Percentiles rank a stretch among this genome's conserved stretches.
Evolutionary conservation across 2,888 invertebrate genomes (phyloP).

Genomic region (Mimachlamys varia): DNA sequence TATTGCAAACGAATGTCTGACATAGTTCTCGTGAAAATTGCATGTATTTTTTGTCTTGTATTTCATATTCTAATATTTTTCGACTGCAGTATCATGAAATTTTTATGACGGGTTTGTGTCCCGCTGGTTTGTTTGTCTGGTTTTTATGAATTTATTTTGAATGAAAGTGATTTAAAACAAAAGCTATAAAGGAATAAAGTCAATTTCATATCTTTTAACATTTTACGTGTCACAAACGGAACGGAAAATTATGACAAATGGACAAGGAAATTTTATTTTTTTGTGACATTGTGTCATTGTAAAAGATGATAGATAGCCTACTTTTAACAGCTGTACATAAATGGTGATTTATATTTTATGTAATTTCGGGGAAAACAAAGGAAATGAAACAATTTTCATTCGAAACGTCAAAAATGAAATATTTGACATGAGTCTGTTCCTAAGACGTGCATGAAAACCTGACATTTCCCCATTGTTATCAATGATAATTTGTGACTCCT

Average conservation of each 20-base stretch:
- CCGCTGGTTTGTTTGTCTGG: background rate
- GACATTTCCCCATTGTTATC: background rate
- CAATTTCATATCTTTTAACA: background rate
- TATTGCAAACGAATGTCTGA: background rate
- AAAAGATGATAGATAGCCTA: background rate
- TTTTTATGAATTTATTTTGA: background rate
- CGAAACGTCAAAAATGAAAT: background rate
- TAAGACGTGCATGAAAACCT: no score
- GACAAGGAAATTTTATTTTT: background rate
- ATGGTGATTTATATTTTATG: background rate
- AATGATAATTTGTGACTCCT: background rate
- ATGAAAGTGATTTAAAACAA: conserved; percentile 10
- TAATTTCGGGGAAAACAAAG: background rate
- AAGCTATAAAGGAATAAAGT: background rate
- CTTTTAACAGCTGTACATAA: background rate
- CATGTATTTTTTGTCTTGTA: background rate
- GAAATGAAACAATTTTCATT: background rate
- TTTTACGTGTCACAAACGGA: background rate
- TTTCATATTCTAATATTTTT: conserved; percentile 15
- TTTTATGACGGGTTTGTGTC: background rate
- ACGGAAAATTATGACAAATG: background rate
- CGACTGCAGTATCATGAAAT: background rate
- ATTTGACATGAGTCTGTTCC: background rate
- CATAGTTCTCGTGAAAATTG: background rate
- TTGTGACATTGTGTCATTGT: background rate